Conservation (phyloP, 1,140 invertebrate genomes). For the Tigriopus japonicus region DNA sequence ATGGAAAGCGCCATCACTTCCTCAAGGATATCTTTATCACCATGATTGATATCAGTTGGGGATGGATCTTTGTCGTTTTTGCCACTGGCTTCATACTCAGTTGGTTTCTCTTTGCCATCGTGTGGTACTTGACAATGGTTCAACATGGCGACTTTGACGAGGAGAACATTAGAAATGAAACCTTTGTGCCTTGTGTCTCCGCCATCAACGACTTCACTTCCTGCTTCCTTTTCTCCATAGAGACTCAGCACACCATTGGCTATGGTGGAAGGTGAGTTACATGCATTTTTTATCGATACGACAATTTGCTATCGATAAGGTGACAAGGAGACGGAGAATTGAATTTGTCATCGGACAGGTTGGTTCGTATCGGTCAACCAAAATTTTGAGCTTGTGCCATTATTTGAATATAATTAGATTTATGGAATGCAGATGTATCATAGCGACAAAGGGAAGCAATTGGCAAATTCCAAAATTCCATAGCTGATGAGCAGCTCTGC, state of each 20-base stretch:
- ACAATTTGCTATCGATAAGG: no score
- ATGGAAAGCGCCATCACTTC: constrained; percentile 1
- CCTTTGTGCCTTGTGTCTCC: constrained; percentile 60
- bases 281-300: background rate
- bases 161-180: constrained; percentile 29
- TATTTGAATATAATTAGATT: no score
- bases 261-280: constrained; percentile 32
- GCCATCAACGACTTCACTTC: constrained; percentile 64
- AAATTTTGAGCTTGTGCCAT: no score
- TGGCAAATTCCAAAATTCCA: no score
- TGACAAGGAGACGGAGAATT: no score
- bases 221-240: constrained; percentile 76
- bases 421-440: no score
- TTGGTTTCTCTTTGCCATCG: constrained; percentile 73
- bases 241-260: constrained; percentile 70
- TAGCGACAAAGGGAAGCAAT: no score
- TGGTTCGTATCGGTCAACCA: no score
- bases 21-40: constrained; percentile 13
- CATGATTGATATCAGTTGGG: constrained; percentile 37
- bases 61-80: constrained; percentile 88
- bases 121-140: constrained; percentile 83
- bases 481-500: no score
- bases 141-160: constrained; percentile 78
- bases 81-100: constrained; percentile 72
- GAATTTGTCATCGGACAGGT: no score